Evolutionary conservation across 2,888 invertebrate genomes (phyloP).

Genomic region (Chouioia cunea): DNA sequence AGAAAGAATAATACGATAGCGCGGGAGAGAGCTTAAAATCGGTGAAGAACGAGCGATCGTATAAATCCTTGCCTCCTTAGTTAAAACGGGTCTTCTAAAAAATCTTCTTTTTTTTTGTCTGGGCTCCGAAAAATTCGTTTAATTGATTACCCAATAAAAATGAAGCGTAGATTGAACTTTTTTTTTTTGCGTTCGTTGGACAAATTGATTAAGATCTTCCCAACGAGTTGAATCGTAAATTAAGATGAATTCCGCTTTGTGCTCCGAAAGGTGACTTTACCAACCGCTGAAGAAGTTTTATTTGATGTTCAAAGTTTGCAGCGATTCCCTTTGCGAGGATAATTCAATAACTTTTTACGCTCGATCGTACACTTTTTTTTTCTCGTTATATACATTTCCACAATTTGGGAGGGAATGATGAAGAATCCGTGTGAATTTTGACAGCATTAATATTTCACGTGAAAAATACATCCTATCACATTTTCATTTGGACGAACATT

Average conservation of each 20-base stretch:
- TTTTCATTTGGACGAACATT: too few species aligned
- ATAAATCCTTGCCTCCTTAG: conserved; percentile 53
- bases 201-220: conserved; percentile 15
- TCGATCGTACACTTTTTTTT: too few species aligned
- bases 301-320: too few species aligned
- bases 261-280: background rate
- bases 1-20: background rate
- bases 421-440: too few species aligned
- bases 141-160: conserved; percentile 38
- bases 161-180: background rate
- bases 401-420: too few species aligned
- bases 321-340: too few species aligned
- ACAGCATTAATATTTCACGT: too few species aligned
- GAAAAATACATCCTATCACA: too few species aligned
- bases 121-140: conserved; percentile 15
- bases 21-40: conserved; percentile 25
- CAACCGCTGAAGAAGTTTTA: background rate
- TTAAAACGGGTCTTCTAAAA: conserved; percentile 19
- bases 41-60: conserved; percentile 51
- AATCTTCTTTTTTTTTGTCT: background rate
- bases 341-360: too few species aligned
- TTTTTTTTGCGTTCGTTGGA: conserved; percentile 11
- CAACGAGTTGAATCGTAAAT: conserved; percentile 19
- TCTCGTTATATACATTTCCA: too few species aligned
- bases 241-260: conserved; percentile 15